phyloP scores from a whole-genome alignment of 2,888 invertebrate genomes.

The Ctena decussata region DNA sequence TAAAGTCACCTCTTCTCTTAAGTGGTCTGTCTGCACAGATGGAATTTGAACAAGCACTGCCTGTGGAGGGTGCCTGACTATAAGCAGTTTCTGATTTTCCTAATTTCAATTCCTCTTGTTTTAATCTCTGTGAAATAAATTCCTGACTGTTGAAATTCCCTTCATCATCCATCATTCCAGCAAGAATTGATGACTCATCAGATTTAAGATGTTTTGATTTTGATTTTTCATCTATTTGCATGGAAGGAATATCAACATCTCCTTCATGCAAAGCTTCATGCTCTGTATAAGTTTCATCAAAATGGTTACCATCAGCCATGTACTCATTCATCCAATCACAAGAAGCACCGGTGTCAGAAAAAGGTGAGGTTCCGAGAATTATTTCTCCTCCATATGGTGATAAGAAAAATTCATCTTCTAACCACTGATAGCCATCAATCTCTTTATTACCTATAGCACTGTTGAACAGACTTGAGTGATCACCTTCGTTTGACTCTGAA shows the following conservation, averaged over 20 bases:
- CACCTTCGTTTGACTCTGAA: slow-evolving; percentile 69
- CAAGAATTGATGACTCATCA: slow-evolving; percentile 44
- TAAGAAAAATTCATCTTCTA: slow-evolving; percentile 81
- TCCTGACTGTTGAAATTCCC: slow-evolving; percentile 60
- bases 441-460: slow-evolving; percentile 69
- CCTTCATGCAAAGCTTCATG: slow-evolving; percentile 54
- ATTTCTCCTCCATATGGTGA: slow-evolving; percentile 80
- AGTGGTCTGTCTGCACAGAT: neutral
- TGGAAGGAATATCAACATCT: too few relatives aligned
- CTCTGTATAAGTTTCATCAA: slow-evolving; percentile 47
- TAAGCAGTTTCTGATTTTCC: neutral
- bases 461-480: slow-evolving; percentile 45
- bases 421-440: slow-evolving; percentile 82
- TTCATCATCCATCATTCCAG: slow-evolving; percentile 52
- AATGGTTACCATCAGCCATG: slow-evolving; percentile 60
- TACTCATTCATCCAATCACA: slow-evolving; percentile 79
- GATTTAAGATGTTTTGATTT: slow-evolving; percentile 12
- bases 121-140: slow-evolving; percentile 52
- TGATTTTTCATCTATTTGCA: neutral
- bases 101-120: slow-evolving; percentile 40
- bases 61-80: neutral
- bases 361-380: slow-evolving; percentile 75
- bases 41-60: neutral
- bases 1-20: neutral
- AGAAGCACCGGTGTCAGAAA: slow-evolving; percentile 73